Evolutionary conservation across 2,797 vertebrate species (phyloP).

Genomic region (Argentina silus): DNA sequence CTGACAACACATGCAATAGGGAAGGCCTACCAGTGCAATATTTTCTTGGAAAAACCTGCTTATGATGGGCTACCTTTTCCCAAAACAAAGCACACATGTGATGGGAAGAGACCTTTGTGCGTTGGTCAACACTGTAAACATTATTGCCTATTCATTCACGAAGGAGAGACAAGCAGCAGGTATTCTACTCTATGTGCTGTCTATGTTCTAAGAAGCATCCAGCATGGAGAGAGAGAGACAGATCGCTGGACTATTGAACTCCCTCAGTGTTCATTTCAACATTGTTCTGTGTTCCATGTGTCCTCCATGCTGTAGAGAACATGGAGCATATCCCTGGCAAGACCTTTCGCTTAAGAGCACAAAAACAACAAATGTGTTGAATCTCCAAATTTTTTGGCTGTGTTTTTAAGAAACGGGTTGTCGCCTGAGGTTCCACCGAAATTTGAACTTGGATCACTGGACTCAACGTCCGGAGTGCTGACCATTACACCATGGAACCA

Average conservation of each 20-base stretch:
- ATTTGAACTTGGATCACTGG: too few species aligned
- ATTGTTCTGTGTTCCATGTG: not conserved
- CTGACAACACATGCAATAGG: not conserved
- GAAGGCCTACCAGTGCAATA: too few species aligned
- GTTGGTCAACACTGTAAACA: not conserved
- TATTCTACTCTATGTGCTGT: not conserved
- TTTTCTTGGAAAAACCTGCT: too few species aligned
- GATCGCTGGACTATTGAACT: not conserved
- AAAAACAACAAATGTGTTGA: too few species aligned
- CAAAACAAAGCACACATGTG: not conserved
- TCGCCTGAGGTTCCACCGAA: too few species aligned
- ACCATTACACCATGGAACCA: too few species aligned
- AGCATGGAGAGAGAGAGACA: not conserved
- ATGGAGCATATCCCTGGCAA: not conserved
- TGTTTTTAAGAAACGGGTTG: too few species aligned
- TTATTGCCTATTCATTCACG: not conserved
- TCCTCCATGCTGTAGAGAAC: not conserved
- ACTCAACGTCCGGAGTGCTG: too few species aligned
- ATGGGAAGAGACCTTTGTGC: not conserved
- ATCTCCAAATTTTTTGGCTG: too few species aligned
- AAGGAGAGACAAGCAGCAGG: not conserved
- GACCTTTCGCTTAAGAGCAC: too few species aligned
- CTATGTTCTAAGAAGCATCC: not conserved
- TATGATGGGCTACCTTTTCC: not conserved
- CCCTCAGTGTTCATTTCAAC: not conserved